Base-by-base conservation (phyloP, 2,113 vertebrate species). In the Xyliphius kryptos region DNA sequence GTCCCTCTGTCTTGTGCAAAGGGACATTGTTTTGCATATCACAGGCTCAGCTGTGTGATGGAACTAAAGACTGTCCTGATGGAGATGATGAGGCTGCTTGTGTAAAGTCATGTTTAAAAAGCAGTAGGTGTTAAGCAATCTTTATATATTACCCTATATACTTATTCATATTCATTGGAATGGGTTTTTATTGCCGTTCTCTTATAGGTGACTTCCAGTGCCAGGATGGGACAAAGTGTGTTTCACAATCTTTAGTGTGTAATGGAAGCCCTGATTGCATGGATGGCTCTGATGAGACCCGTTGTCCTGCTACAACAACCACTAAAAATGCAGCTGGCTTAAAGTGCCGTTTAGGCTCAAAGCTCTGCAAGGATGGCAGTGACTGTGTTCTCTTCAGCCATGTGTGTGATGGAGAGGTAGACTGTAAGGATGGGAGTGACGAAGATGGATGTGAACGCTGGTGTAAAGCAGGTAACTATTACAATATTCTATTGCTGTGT, bases 351-450 rank as follows among this genome's bases (percentile, higher is more conserved):
- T 11, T 20, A 0, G 80, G 81, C 0, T 86, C 83, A 1, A 48
- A 41, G 43, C 75, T 3, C 2, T 95, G 91, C 62, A 57, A 0
- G 1, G 85, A 92, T 0, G 82, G 80, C 14, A 75, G 61, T 0
- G 81, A 80, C 20, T 95, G 91, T 0, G 63, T 95, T 10, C 61
- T 73, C 19, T 72, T 68, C 41, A 82, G 70, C 8, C 83, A 87
- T 26, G 5, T 90, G 46, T 94, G 93, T 56, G 88, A 95, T 40
- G 91, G 91, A 12, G 86, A 91, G 32, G 26, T 5, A 0, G 92
- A 95, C 79, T 94, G 93, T 57, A 67, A 4, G 1, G 92, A 94
- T 52, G 87, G 86, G 17, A 94, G 91, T 0, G 91, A 96, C 69
- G 92, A 96, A 70, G 80, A 72, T 3, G 89, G 77, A 1, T 52